Conservation (phyloP, 2,888 invertebrate genomes). For the Dendrolimus houi region DNA sequence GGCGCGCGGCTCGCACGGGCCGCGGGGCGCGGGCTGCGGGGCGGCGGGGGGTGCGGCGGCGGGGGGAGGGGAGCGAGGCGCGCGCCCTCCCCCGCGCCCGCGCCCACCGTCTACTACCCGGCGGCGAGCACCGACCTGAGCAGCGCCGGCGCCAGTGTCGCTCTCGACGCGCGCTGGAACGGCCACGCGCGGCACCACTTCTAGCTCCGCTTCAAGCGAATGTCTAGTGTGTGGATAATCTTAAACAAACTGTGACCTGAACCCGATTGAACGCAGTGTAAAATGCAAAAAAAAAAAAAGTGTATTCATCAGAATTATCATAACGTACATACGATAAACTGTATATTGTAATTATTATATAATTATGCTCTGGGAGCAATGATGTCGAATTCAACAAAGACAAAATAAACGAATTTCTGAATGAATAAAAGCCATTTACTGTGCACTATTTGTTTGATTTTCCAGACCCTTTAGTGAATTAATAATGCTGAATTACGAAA, state of each 20-base stretch:
- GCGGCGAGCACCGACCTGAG: slow-evolving; percentile 20
- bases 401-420: not conserved
- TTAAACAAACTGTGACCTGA: not conserved
- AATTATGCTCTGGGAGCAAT: not conserved
- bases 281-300: not conserved
- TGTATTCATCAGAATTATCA: not conserved
- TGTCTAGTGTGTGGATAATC: not conserved
- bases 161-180: slow-evolving; percentile 31
- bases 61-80: slow-evolving; percentile 26
- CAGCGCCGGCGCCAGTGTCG: slow-evolving; percentile 15
- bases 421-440: not conserved
- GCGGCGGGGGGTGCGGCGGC: slow-evolving; percentile 17
- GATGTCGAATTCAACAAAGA: not conserved
- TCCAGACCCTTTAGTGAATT: not conserved
- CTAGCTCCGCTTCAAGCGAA: slow-evolving; percentile 26
- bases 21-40: slow-evolving; percentile 11
- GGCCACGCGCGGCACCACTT: slow-evolving; percentile 37
- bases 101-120: slow-evolving; percentile 13
- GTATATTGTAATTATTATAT: not conserved
- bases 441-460: not conserved
- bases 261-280: not conserved
- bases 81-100: slow-evolving; percentile 32
- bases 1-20: slow-evolving; percentile 20
- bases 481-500: too few species aligned
- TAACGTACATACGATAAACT: not conserved